Evolutionary conservation across 2,113 vertebrate genomes (phyloP), one percentile per base, ranked within the genome.

Genomic region (Brienomyrus brachyistius): DNA sequence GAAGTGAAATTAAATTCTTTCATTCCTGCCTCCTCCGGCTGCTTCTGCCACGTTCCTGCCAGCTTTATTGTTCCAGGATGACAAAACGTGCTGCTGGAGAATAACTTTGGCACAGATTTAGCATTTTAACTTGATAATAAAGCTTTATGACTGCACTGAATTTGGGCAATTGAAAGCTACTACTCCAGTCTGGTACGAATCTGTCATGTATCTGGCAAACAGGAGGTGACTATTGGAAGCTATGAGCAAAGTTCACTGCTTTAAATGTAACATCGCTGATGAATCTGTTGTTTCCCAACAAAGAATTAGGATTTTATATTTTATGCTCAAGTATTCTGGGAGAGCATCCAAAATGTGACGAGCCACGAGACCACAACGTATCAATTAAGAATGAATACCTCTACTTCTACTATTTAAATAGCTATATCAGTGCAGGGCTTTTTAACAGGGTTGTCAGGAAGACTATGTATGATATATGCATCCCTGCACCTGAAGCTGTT

Each of bases 261-360:
- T 87, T 35, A 87, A 6, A 40, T 87, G 27, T 87, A 54, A 54
- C 27, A 86, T 31, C 27, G 35, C 7, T 23, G n/a, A 87, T 19
- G 45, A 40, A 43, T 43, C 27, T 54, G 15, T 6, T 21, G 15
- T 87, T 86, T 40, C 85, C 23, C 54, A 54, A 51, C 51, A 92
- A 90, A 91, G 80, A 52, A 91, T 93, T 10, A 40, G 13, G 21
- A 13, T 94, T 95, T 94, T 94, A 95, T 94, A 94, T 94, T 94
- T 95, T 92, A 93, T 93, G 93, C 91, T 94, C 88, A 91, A 91
- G 94, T 94, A 94, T 92, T 94, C 92, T 89, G 92, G 91, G 89
- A 93, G 93, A 94, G 92, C 91, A 91, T 92, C 88, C 90, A 91
- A 91, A 91, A 93, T 92, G 95, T 94, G 93, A 94, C 94, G 90